Percentiles rank a stretch among this genome's conserved stretches.
These are phyloP conservation scores for Cheirogaleus major DNA, from an alignment of 2,797 vertebrate genomes.

Conservation along the genomic window DNA sequence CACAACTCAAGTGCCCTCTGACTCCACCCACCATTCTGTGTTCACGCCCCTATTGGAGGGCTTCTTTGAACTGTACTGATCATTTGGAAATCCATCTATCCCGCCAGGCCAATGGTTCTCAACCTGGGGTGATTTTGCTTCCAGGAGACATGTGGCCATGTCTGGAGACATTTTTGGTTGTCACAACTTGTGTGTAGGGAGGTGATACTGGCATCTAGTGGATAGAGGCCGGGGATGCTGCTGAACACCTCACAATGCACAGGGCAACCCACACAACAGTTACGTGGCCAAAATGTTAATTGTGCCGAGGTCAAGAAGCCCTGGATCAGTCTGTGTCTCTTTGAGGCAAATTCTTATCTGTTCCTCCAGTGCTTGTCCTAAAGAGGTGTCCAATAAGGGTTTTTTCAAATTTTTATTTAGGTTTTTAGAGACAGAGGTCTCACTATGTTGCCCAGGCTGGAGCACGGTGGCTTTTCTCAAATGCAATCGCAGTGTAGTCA, in stretches of 20 bases:
- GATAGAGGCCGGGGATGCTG: neutral
- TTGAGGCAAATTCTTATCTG: neutral
- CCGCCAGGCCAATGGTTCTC: neutral
- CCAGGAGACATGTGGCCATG: neutral
- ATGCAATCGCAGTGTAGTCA: neutral
- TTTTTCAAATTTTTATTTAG: neutral
- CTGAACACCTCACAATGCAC: neutral
- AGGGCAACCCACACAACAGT: neutral
- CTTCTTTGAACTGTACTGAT: neutral
- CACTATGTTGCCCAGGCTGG: neutral
- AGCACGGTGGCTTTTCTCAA: neutral
- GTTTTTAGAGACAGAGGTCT: neutral
- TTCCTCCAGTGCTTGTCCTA: neutral
- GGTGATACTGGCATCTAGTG: neutral
- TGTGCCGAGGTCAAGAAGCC: neutral
- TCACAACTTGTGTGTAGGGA: neutral
- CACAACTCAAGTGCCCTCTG: neutral
- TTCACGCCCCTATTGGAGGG: neutral
- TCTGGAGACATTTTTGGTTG: neutral
- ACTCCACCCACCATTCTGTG: accelerated
- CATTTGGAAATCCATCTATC: neutral
- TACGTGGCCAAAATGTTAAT: neutral
- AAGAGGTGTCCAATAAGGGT: neutral
- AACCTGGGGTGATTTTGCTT: neutral
- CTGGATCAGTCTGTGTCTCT: neutral